Evolutionary conservation across 2,797 vertebrate genomes (phyloP).

Genomic region (Notoglanidium macrostoma): DNA sequence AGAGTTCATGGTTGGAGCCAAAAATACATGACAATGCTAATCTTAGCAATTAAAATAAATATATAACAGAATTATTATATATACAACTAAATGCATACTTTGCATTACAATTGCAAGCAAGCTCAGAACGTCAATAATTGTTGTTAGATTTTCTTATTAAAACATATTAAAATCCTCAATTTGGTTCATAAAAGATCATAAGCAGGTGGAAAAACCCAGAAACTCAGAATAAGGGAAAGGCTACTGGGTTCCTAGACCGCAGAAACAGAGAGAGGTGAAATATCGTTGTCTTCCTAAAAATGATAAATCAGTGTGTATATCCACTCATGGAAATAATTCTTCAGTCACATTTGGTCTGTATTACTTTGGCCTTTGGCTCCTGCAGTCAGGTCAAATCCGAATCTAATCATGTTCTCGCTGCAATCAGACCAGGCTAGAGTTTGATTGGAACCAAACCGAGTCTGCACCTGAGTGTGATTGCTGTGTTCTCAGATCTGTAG

Average conservation of each 20-base stretch:
- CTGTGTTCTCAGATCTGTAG: not conserved
- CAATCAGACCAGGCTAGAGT: not conserved
- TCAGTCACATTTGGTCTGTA: not conserved
- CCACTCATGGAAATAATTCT: not conserved
- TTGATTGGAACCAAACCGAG: constrained; percentile 1
- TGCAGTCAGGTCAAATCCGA: not conserved
- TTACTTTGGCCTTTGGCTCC: not conserved
- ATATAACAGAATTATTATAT: not conserved
- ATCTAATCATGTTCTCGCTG: not conserved
- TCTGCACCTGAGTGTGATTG: not conserved
- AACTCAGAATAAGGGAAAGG: not conserved
- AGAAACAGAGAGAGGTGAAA: not conserved
- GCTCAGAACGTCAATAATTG: not conserved
- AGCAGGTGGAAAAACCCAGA: not conserved
- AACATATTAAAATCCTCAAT: not conserved
- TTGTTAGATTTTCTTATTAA: not conserved
- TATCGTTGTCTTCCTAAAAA: not conserved
- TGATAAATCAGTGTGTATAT: not conserved
- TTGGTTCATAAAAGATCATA: not conserved
- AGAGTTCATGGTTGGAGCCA: not conserved
- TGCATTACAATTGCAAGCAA: not conserved
- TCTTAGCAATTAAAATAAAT: not conserved
- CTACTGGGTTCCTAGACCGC: not conserved
- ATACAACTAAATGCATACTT: not conserved
- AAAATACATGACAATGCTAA: not conserved